Evolutionary conservation across 2,888 invertebrate species (phyloP).

Genomic region (Rhabditophanes sp.): DNA sequence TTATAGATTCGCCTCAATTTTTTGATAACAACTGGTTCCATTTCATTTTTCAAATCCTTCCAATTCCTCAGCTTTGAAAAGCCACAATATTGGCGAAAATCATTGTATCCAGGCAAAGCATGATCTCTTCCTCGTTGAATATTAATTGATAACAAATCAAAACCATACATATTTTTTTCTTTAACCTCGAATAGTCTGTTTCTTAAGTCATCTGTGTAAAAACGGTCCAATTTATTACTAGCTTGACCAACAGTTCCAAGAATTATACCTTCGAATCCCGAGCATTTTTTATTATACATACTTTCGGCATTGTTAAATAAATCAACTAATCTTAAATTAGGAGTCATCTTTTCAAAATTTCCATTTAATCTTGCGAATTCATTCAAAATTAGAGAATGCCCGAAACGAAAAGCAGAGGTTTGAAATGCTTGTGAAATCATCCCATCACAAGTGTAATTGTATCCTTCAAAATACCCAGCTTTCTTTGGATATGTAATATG

Average conservation of each 20-base stretch:
- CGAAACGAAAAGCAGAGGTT: slow-evolving; percentile 53
- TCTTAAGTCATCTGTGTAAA: neutral
- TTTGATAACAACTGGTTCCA: slow-evolving; percentile 49
- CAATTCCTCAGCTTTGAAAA: too few species aligned
- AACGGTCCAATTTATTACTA: neutral
- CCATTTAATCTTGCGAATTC: slow-evolving; percentile 55
- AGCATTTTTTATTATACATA: slow-evolving; percentile 29
- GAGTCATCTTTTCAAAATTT: too few species aligned
- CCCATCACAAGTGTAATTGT: slow-evolving; percentile 58
- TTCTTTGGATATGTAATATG: slow-evolving; percentile 66
- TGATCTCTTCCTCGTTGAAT: slow-evolving; percentile 73
- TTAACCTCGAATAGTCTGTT: neutral
- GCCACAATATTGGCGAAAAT: too few species aligned
- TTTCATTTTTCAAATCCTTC: slow-evolving; percentile 49
- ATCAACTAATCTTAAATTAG: slow-evolving; percentile 13
- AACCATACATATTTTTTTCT: slow-evolving; percentile 44
- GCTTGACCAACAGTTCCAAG: slow-evolving; percentile 43
- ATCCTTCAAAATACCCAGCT: slow-evolving; percentile 45
- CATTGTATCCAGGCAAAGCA: slow-evolving; percentile 64
- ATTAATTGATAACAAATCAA: slow-evolving; percentile 78
- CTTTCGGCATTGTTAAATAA: slow-evolving; percentile 35
- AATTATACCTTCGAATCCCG: slow-evolving; percentile 43
- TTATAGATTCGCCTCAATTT: slow-evolving; percentile 36
- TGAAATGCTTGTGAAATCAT: slow-evolving; percentile 70
- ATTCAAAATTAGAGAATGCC: slow-evolving; percentile 61